Base-by-base conservation (phyloP, 1,140 invertebrate genomes). In the Ostrea denselamellosa region DNA sequence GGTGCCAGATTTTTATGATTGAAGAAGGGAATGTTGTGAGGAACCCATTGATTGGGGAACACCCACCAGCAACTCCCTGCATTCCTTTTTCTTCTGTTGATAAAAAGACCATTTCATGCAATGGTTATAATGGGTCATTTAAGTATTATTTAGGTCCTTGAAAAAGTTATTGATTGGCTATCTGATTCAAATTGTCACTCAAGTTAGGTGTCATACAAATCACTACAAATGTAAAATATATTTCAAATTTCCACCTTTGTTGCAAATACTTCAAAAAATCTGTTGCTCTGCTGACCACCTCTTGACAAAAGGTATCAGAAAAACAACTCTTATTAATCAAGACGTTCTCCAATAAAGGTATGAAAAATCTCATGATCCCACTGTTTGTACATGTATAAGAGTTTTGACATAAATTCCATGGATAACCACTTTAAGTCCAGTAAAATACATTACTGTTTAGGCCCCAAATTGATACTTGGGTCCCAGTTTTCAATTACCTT, bases 331-430 rank as follows among this genome's bases (percentile, higher is more conserved):
- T 1, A 44, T 44, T 34, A 77, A 77, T 77, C 68, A 34, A 28
- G 25, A 34, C 68, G 19, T 12, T 77, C 28, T 44, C 28, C 68
- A 77, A 34, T 77, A 77, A 77, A 77, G 68, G 68, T 12, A 22
- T 77, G 68, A 34, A 25, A 77, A 25, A 77, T 77, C 28, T 34
- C 28, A 14, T 77, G 28, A 77, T 77, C 25, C 25, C 25, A 14
- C 28, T 77, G 68, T 77, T 77, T 77, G 68, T 77, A 77, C 68
- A 77, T 34, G 14, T 9, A 77, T 77, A 34, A 77, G 68, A 28
- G 68, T 25, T 77, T 77, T 77, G 68, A 77, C 68, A 77, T 77
- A 25, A 77, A 34, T 77, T 77, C 68, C 68, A 77, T 14, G 14
- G 68, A 25, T 25, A 77, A 25, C 12, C 25, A 77, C 12, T 14